Evolutionary conservation across 2,113 vertebrate species (phyloP).

Genomic region (Tragelaphus scriptus): DNA sequence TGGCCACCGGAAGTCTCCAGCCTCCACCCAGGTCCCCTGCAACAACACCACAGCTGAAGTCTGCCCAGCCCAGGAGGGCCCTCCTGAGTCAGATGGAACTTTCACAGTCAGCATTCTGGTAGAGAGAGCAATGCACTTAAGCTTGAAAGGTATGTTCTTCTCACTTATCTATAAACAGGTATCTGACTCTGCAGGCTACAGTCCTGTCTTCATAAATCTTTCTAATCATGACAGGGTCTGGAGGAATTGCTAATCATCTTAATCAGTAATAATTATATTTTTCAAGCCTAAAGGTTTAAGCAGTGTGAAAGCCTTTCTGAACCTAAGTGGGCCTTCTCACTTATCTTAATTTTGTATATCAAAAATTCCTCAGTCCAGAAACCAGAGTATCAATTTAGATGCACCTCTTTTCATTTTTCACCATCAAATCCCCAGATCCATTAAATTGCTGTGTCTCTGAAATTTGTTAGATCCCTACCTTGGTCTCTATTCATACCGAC

Average conservation of each 20-base stretch:
- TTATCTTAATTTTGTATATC: background rate
- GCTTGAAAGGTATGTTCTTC: constrained; percentile 88
- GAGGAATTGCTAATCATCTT: background rate
- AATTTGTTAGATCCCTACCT: background rate
- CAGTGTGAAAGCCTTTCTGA: constrained; percentile 31
- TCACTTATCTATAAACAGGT: background rate
- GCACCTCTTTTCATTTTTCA: background rate
- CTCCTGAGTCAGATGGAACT: constrained; percentile 75
- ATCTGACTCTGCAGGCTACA: background rate
- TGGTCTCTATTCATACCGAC: background rate
- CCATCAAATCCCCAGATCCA: background rate
- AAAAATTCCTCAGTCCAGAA: background rate
- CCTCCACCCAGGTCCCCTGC: background rate
- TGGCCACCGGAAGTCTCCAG: constrained; percentile 43
- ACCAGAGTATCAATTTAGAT: background rate
- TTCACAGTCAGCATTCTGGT: constrained; percentile 88
- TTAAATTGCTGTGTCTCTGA: background rate
- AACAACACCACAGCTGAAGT: background rate
- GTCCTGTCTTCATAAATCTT: constrained; percentile 10
- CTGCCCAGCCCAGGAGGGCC: background rate
- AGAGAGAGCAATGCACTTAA: constrained; percentile 94
- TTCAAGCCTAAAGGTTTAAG: background rate
- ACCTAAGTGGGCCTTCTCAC: background rate
- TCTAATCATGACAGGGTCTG: background rate
- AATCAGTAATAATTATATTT: background rate